These are phyloP conservation scores for Sinocyclocheilus maitianheensis DNA, from an alignment of 2,113 vertebrate species.

Conservation along the genomic window DNA sequence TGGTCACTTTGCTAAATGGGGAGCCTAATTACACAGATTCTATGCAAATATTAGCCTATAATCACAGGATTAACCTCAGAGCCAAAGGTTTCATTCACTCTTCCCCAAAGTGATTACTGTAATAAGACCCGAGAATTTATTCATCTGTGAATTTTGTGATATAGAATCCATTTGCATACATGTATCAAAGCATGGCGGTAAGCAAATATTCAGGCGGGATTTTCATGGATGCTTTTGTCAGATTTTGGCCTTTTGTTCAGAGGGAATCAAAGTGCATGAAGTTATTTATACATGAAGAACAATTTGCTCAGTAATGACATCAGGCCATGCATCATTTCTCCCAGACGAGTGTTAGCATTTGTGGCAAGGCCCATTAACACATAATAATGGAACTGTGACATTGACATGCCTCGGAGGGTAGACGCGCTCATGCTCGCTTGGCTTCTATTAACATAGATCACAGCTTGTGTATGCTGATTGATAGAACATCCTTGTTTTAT, in stretches of 20 bases:
- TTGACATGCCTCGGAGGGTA: slow-evolving; percentile 48
- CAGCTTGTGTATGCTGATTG: slow-evolving; percentile 53
- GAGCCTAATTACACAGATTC: slow-evolving; percentile 45
- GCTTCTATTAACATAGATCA: slow-evolving; percentile 51
- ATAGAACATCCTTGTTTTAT: slow-evolving; percentile 59
- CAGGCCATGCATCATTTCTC: slow-evolving; percentile 53
- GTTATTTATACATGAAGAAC: slow-evolving; percentile 48
- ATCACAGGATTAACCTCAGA: slow-evolving; percentile 49
- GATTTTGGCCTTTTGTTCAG: not conserved
- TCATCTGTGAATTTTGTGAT: slow-evolving; percentile 15
- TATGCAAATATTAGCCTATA: slow-evolving; percentile 23
- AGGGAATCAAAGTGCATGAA: not conserved
- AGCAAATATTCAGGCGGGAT: not conserved
- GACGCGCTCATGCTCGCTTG: slow-evolving; percentile 13
- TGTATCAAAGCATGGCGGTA: slow-evolving; percentile 1
- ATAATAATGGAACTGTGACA: slow-evolving; percentile 53
- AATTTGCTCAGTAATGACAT: slow-evolving; percentile 48
- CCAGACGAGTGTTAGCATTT: slow-evolving; percentile 40
- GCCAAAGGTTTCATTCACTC: slow-evolving; percentile 15
- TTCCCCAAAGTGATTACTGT: slow-evolving; percentile 9
- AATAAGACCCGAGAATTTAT: slow-evolving; percentile 24
- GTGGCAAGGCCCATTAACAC: slow-evolving; percentile 46
- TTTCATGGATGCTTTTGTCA: slow-evolving; percentile 14
- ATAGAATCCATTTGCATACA: slow-evolving; percentile 21
- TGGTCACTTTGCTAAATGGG: slow-evolving; percentile 42